Base-by-base conservation (phyloP, 2,888 invertebrate species). In the Melinaea marsaeus region DNA sequence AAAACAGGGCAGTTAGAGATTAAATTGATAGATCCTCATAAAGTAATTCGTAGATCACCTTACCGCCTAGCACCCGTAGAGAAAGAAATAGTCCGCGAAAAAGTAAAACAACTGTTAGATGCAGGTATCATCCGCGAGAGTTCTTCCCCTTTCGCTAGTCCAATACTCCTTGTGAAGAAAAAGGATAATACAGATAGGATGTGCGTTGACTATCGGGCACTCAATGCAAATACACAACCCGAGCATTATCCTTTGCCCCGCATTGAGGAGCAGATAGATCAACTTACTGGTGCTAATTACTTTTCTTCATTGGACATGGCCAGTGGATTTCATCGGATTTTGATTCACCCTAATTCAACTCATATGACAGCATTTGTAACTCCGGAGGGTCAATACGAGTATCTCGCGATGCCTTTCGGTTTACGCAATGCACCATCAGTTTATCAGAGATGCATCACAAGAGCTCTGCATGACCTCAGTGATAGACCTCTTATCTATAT, bases 401-500 rank as follows among this genome's bases (percentile, higher is more conserved):
- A 64, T 59, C 58, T 66, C 1, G 61, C 67, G 3, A 71, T 71
- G 69, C 68, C 69, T 4, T 67, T 67, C 54, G 69, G 66, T 1
- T 48, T 71, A 9, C 54, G 61, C 22, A 68, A 70, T 56, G 71
- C 74, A 3, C 81, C 81, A 11, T 72, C 78, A 0, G 77, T 78
- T 4, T 83, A 80, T 62, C 76, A 77, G 60, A 58, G 79, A 11
- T 74, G 68, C 57, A 74, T 82, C 1, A 75, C 67, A 51, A 65
- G 60, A n/a, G 72, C 78, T 22, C 4, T 67, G 1, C n/a, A 51
- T n/a, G 34, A 55, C 1, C 9, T 66, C 22, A n/a, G 64, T 5
- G 56, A 69, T 48, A 60, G 63, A n/a, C 65, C 65, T 0, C 13
- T 69, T 0, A 46, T 65, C 1, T 73, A 71, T 33, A 71, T 71